Evolutionary conservation across 2,113 vertebrate species (phyloP).

Genomic region (Tonatia bakeri): DNA sequence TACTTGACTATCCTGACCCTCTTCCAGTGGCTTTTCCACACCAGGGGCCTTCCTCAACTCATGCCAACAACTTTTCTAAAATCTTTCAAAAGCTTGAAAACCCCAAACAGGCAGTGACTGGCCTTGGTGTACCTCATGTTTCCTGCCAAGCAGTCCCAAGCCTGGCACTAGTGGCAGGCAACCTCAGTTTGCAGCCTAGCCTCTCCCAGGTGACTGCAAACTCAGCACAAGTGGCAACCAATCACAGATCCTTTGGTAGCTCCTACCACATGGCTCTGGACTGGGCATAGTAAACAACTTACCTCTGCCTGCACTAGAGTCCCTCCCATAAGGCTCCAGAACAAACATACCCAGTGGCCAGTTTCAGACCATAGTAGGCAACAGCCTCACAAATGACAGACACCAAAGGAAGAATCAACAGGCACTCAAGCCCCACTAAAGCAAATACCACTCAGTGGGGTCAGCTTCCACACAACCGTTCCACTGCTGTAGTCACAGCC

Average conservation of each 20-base stretch:
- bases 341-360: background rate
- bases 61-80: background rate
- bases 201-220: background rate
- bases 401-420: background rate
- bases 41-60: background rate
- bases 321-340: background rate
- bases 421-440: background rate
- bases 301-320: background rate
- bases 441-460: background rate
- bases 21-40: background rate
- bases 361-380: background rate
- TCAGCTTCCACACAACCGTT: background rate
- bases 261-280: background rate
- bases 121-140: no score
- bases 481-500: background rate
- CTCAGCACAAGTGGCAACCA: background rate
- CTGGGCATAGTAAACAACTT: background rate
- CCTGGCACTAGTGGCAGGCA: background rate
- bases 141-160: background rate
- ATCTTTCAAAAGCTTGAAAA: background rate
- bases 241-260: background rate
- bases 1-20: background rate
- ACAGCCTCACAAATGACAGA: background rate
- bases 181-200: background rate
- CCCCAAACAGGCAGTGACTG: background rate